Base-by-base conservation (phyloP, 2,888 invertebrate genomes). In the Andricus quercusramuli region DNA sequence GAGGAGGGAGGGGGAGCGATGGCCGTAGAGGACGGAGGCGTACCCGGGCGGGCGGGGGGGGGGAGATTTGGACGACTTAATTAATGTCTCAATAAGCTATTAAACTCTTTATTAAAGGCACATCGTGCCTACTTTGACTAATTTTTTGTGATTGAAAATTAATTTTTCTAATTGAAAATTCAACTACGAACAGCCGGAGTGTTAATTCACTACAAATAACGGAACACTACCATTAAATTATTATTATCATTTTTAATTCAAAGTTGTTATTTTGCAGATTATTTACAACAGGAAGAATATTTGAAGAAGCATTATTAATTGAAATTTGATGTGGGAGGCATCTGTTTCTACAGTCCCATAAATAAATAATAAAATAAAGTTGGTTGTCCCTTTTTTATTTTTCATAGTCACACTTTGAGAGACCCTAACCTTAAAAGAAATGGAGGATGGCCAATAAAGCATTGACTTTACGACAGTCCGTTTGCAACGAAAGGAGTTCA, bases 391-490 rank as follows among this genome's bases (percentile, higher is more conserved):
- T n/a, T 74, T 37, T 74, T 74, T 25, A 32, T 74, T 20, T 56
- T 56, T 56, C 51, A 56, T 20, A 32, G 37, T 32, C 32, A 74
- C 29, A 74, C 56, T 70, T 29, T 56, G 56, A n/a, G 20, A 70
- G 47, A 51, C 11, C 32, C 13, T 56, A 51, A 56, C 20, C 29
- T 8, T 56, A 51, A 56, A 29, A 56, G 74, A 32, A 56, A 56
- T 32, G 74, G 56, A 32, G 51, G 29, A n/a, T 20, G 56, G 32
- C 51, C 32, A 56, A 74, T 74, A 74, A 74, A 74, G 51, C 32
- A 74, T 56, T 74, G 65, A 70, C 77, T 82, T 82, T 82, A 82
- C 78, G 80, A 68, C 64, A 44, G n/a, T 20, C 56, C 76, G 80
- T 59, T 74, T 67, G 78, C 64, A 76, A 78, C 37, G 80, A 82